Percentiles rank a stretch among this genome's conserved stretches.
phyloP scores from a whole-genome alignment of 2,113 vertebrate species.

The Rhinogobius similis region DNA sequence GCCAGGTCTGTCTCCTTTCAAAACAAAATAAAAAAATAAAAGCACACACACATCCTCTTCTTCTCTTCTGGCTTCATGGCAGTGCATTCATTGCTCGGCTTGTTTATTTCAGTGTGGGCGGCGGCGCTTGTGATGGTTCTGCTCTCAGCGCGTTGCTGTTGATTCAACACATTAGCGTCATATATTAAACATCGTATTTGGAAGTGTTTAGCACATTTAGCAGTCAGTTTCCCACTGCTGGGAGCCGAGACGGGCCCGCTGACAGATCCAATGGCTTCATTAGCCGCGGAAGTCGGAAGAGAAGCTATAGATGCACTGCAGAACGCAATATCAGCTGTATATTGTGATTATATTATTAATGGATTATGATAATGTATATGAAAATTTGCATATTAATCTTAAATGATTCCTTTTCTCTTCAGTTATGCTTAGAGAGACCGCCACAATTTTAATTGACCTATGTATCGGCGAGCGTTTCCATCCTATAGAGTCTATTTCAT shows the following conservation, averaged over 20 bases:
- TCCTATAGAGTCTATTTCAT: too few relatives aligned
- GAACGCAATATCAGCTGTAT: background rate
- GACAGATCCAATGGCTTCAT: slow-evolving; percentile 44
- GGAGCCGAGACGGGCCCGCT: slow-evolving; percentile 10
- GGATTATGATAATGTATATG: background rate
- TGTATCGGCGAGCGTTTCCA: too few relatives aligned
- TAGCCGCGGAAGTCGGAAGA: slow-evolving; percentile 19
- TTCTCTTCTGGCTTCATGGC: too few relatives aligned
- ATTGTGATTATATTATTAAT: background rate
- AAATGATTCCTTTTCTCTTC: background rate
- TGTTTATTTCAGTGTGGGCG: slow-evolving; percentile 12
- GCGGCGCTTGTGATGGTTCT: slow-evolving; percentile 5
- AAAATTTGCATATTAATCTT: background rate
- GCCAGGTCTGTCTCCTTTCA: too few relatives aligned
- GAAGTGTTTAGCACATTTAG: slow-evolving; percentile 38
- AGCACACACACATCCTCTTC: too few relatives aligned
- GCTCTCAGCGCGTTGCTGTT: slow-evolving; percentile 13
- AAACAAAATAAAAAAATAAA: too few relatives aligned
- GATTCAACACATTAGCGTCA: slow-evolving; percentile 21
- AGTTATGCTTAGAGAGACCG: background rate
- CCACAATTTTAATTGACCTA: too few relatives aligned
- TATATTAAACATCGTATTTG: slow-evolving; percentile 16
- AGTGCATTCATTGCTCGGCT: background rate
- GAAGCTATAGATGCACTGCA: slow-evolving; percentile 8
- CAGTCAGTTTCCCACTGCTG: slow-evolving; percentile 11